Percentiles rank a stretch among this genome's conserved stretches.
Conservation (phyloP, 2,797 vertebrate species). For the Pelodytes ibericus region DNA sequence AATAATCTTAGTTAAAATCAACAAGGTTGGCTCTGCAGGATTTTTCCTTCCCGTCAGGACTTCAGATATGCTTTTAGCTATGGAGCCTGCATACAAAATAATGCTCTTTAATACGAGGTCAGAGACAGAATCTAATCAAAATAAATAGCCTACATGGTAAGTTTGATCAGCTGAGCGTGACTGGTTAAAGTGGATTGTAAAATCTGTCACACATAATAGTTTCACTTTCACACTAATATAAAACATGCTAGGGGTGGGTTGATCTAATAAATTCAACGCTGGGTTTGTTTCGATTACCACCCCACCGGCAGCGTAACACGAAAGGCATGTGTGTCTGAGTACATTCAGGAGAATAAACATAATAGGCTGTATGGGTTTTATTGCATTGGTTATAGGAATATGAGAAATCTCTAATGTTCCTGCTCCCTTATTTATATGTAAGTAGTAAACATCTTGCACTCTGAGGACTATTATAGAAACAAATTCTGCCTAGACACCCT, state of each 20-base stretch:
- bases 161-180: constrained; percentile 26
- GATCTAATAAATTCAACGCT: constrained; percentile 25
- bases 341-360: too few relatives aligned
- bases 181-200: constrained; percentile 40
- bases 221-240: too few relatives aligned
- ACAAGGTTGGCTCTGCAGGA: background rate
- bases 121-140: constrained; percentile 30
- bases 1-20: background rate
- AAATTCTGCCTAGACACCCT: too few relatives aligned
- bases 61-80: constrained; percentile 9
- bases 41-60: too few relatives aligned
- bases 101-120: constrained; percentile 31
- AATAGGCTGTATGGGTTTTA: too few relatives aligned
- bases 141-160: constrained; percentile 15
- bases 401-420: too few relatives aligned
- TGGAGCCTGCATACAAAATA: constrained; percentile 18
- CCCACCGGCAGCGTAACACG: constrained; percentile 17
- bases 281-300: constrained; percentile 4
- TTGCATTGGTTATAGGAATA: too few relatives aligned
- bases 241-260: too few relatives aligned
- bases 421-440: too few relatives aligned
- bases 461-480: too few relatives aligned
- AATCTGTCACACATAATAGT: constrained; percentile 35
- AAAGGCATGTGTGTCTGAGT: constrained; percentile 34
- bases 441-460: too few relatives aligned